phyloP scores from a whole-genome alignment of 2,797 vertebrate species.

The Malacoraja senta region DNA sequence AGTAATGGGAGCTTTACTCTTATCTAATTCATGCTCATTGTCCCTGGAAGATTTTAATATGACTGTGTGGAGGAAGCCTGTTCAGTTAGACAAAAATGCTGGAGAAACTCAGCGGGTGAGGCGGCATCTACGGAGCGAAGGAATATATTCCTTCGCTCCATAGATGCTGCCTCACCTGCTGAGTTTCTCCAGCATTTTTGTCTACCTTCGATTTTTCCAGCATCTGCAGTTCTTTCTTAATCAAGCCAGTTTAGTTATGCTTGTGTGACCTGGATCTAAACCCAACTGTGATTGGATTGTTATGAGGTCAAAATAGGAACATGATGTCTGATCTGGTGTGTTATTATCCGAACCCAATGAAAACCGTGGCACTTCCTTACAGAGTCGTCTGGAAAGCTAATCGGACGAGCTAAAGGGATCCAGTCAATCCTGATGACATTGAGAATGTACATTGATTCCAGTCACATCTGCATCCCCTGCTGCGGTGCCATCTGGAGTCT shows the following conservation, averaged over 20 bases:
- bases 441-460: slow-evolving; percentile 42
- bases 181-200: too few relatives aligned
- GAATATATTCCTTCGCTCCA: too few relatives aligned
- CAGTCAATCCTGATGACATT: slow-evolving; percentile 49
- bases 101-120: too few relatives aligned
- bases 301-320: neutral
- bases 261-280: neutral
- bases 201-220: too few relatives aligned
- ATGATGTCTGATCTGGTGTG: neutral
- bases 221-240: neutral
- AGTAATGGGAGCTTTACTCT: neutral
- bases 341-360: neutral
- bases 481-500: slow-evolving; percentile 58
- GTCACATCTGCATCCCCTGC: slow-evolving; percentile 49
- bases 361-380: neutral
- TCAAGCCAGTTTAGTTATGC: neutral
- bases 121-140: too few relatives aligned
- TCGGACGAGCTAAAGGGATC: slow-evolving; percentile 48
- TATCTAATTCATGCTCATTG: neutral
- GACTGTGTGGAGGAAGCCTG: neutral
- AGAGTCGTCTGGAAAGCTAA: slow-evolving; percentile 45
- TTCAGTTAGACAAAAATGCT: too few relatives aligned
- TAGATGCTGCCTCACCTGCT: too few relatives aligned
- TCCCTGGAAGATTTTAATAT: neutral
- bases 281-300: neutral